Percentiles rank a stretch among this genome's conserved stretches.
These are phyloP conservation scores for Macrotrachela quadricornifera DNA, from an alignment of 1,140 invertebrate species.

Conservation along the genomic window DNA sequence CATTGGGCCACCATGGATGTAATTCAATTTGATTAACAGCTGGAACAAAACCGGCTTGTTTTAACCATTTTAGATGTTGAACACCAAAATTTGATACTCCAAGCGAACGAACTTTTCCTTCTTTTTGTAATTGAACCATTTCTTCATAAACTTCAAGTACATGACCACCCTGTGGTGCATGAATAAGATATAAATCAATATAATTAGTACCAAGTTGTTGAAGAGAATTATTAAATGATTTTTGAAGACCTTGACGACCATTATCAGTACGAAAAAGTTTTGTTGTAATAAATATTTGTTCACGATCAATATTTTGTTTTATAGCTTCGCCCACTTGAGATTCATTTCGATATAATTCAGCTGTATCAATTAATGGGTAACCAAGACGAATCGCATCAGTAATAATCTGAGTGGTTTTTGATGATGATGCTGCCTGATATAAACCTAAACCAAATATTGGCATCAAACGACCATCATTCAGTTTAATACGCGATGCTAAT, in stretches of 20 bases:
- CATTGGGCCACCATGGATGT: constrained; percentile 16
- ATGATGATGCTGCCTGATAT: not conserved
- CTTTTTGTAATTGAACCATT: not conserved
- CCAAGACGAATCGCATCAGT: too few relatives aligned
- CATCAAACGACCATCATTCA: not conserved
- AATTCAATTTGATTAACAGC: constrained; percentile 22
- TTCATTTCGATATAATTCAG: not conserved
- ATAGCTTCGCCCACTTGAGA: not conserved
- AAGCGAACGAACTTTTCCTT: constrained; percentile 13
- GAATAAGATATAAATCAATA: constrained; percentile 19
- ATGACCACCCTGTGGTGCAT: constrained; percentile 14
- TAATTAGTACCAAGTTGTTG: constrained; percentile 10
- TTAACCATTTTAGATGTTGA: constrained; percentile 16
- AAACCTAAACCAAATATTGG: not conserved
- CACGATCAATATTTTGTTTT: not conserved
- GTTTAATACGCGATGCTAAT: not conserved
- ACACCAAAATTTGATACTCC: constrained; percentile 22
- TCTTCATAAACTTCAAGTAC: constrained; percentile 17
- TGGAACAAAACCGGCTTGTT: constrained; percentile 14
- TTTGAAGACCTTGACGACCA: not conserved
- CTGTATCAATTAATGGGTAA: not conserved
- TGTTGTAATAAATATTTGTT: not conserved
- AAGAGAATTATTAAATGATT: not conserved
- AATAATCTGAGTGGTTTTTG: too few relatives aligned
- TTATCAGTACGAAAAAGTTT: not conserved